Evolutionary conservation across 2,888 invertebrate genomes (phyloP).

Genomic region (Colletes collaris): DNA sequence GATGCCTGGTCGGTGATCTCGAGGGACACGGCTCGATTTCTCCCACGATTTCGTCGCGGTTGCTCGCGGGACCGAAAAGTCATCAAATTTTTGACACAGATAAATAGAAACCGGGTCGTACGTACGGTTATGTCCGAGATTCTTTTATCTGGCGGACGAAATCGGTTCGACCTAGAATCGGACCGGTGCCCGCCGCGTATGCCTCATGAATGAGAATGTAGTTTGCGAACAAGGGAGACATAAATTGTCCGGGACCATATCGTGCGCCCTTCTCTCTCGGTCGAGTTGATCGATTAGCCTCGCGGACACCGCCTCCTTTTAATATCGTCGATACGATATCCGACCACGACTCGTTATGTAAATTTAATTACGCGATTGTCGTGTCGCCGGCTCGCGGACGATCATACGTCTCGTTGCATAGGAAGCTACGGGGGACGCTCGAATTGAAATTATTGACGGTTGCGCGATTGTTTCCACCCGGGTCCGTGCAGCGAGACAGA

Average conservation of each 20-base stretch:
- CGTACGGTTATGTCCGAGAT: not conserved
- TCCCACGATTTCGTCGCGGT: not conserved
- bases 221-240: slow-evolving; percentile 28
- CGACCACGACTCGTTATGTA: slow-evolving; percentile 21
- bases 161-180: slow-evolving; percentile 29
- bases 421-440: not conserved
- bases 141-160: slow-evolving; percentile 2
- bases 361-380: slow-evolving; percentile 27
- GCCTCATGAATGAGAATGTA: slow-evolving; percentile 10
- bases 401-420: slow-evolving; percentile 21
- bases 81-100: slow-evolving; percentile 44
- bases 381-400: slow-evolving; percentile 12
- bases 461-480: no score
- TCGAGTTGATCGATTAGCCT: slow-evolving; percentile 28
- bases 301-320: slow-evolving; percentile 19
- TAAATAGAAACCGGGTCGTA: slow-evolving; percentile 43
- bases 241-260: slow-evolving; percentile 19
- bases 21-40: not conserved
- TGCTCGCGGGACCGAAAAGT: slow-evolving; percentile 10
- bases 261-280: slow-evolving; percentile 1
- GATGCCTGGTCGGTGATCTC: not conserved
- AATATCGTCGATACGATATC: slow-evolving; percentile 20
- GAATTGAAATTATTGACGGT: not conserved
- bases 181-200: not conserved
- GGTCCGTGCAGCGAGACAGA: no score